These are phyloP conservation scores for sheep (Ovis aries) DNA, from an alignment of 2,113 vertebrate species.

Conservation along the genomic window DNA sequence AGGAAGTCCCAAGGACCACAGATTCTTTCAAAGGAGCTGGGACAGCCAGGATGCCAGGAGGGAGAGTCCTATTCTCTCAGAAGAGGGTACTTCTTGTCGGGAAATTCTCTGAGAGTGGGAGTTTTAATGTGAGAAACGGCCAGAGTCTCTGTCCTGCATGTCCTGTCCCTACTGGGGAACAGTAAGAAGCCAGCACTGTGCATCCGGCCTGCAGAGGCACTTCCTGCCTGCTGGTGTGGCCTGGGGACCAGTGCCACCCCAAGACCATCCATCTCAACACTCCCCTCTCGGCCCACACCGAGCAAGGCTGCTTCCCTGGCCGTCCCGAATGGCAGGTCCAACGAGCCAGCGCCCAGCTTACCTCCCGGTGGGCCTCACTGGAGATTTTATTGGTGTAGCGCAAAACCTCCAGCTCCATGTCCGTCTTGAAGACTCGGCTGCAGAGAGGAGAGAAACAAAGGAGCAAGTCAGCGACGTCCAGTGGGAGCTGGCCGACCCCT, in stretches of 20 bases:
- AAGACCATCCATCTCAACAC: accelerated
- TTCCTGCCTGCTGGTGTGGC: not conserved
- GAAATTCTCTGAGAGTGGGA: not conserved
- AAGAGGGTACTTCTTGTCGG: not conserved
- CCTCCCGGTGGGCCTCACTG: constrained; percentile 97
- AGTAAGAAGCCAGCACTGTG: not conserved
- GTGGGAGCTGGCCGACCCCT: too few species aligned
- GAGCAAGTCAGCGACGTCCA: constrained; percentile 8
- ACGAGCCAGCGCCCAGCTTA: constrained; percentile 70
- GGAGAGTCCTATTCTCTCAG: not conserved
- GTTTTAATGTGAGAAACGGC: not conserved
- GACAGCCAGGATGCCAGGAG: not conserved
- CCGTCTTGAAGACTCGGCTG: constrained; percentile 94
- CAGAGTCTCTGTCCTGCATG: not conserved
- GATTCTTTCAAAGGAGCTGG: not conserved
- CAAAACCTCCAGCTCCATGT: constrained; percentile 97
- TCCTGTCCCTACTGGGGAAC: not conserved
- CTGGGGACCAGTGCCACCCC: accelerated
- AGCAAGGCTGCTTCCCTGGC: constrained; percentile 50
- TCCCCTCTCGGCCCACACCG: accelerated
- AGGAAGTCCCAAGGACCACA: not conserved
- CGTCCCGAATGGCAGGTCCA: not conserved
- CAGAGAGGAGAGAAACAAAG: constrained; percentile 46
- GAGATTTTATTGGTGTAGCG: constrained; percentile 97
- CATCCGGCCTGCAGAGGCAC: not conserved